Percentiles rank a stretch among this genome's conserved stretches.
Evolutionary conservation across 2,113 vertebrate genomes (phyloP).

Genomic region (Microtus ochrogaster): DNA sequence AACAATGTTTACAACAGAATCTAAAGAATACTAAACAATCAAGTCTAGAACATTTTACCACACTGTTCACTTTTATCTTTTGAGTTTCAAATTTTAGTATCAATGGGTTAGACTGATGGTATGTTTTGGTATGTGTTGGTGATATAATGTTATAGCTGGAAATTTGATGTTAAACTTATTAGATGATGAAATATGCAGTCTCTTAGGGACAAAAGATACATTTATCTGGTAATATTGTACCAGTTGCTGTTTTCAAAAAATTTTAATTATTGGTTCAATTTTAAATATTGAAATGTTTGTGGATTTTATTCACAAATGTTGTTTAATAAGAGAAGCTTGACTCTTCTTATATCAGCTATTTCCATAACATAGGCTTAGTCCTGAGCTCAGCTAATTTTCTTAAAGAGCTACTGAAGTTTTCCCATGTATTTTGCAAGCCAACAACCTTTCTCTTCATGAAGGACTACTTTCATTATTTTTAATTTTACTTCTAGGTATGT

Average conservation of each 20-base stretch:
- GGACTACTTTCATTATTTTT: not conserved
- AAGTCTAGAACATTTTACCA: not conserved
- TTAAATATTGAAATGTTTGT: not conserved
- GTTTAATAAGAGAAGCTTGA: not conserved
- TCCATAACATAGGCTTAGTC: not conserved
- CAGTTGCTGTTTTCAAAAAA: not conserved
- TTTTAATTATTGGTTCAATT: not conserved
- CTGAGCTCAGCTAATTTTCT: not conserved
- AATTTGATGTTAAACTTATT: constrained; percentile 7
- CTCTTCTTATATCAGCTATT: not conserved
- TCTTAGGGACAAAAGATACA: not conserved
- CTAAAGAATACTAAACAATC: not conserved
- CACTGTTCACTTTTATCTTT: not conserved
- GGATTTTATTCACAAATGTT: not conserved
- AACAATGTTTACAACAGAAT: not conserved
- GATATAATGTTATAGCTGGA: not conserved
- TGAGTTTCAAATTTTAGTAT: not conserved
- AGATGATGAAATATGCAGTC: not conserved
- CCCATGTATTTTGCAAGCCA: not conserved
- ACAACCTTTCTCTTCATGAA: not conserved
- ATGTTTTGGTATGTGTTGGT: not conserved
- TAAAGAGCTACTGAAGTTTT: no score
- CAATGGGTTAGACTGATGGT: not conserved
- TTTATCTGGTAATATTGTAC: not conserved
- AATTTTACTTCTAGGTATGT: not conserved